Evolutionary conservation across 2,888 invertebrate species (phyloP), one percentile per base, ranked within the genome.

Genomic region (Andrena praecox): DNA sequence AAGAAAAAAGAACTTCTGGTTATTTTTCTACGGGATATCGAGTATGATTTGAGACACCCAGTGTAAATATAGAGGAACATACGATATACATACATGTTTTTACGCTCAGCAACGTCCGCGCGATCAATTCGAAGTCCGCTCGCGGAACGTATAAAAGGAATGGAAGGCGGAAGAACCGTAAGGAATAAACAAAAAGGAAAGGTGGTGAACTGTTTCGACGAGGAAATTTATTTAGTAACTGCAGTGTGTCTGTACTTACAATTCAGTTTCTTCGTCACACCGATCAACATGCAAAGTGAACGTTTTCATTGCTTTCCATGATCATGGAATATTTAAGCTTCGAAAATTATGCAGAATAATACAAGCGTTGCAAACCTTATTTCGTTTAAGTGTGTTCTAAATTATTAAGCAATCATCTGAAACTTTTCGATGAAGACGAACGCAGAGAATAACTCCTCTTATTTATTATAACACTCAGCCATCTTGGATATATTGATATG

Each of bases 71-170:
- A 56, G 27, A 59, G 52, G 42, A 56, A 24, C 27, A 20, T n/a
- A 4, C 64, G 27, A 27, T 67, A n/a, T 16, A 42, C 42, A 42
- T 27, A 52, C 50, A 68, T 48, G 59, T 48, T 74, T 59, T 67
- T 75, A 75, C 56, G 66, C 35, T 64, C 50, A 12, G 33, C 64
- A 72, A 50, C 31, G 66, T 66, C 35, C 66, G 59, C 24, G 42
- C 48, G 73, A 74, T 78, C 74, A 59, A 71, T 71, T 66, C 52
- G 59, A 59, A 31, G 33, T 52, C 74, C 56, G 63, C 56, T 66
- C 62, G 52, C 50, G 68, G 70, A 74, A 77, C 74, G 66, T 52
- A 62, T 77, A 52, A 52, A 79, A 69, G 50, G 10, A 35, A 42
- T 60, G 20, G 60, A 24, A 29, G 56, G 16, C 56, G 20, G 27